Evolutionary conservation across 2,888 invertebrate genomes (phyloP).

Genomic region (Amphipyra tragopoginis): DNA sequence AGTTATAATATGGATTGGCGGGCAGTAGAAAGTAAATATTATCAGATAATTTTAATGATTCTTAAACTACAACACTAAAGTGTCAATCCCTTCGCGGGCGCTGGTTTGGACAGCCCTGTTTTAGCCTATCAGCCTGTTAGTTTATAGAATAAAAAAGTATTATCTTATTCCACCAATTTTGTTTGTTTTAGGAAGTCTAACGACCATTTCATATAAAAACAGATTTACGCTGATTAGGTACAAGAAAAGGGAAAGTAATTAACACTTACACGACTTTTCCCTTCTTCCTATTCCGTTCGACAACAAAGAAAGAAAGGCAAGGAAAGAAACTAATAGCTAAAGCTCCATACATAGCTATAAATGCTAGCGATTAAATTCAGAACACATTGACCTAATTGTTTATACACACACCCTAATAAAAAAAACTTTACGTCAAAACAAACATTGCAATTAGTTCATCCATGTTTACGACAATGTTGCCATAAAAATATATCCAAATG

Average conservation of each 20-base stretch:
- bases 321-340: constrained; percentile 32
- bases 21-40: too few species aligned
- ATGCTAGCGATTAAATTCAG: constrained; percentile 29
- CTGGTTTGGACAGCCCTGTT: too few species aligned
- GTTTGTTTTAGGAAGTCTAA: constrained; percentile 35
- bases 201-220: constrained; percentile 48
- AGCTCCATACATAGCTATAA: constrained; percentile 18
- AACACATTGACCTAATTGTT: constrained; percentile 36
- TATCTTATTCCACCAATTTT: background rate
- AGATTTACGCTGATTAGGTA: constrained; percentile 62
- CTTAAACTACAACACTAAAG: too few species aligned
- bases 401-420: constrained; percentile 39
- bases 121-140: too few species aligned
- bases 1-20: too few species aligned
- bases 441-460: constrained; percentile 62
- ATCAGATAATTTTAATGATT: too few species aligned
- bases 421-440: constrained; percentile 56
- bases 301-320: constrained; percentile 25
- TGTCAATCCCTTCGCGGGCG: too few species aligned
- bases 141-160: background rate
- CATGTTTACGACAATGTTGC: constrained; percentile 64
- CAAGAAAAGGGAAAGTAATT: constrained; percentile 55
- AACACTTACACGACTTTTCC: constrained; percentile 45
- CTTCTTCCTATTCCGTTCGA: constrained; percentile 32
- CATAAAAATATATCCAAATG: constrained; percentile 64